Evolutionary conservation across 53 echinoderm and acorn worm species (phyloP).

Genomic region (Paracentrotus lividus): DNA sequence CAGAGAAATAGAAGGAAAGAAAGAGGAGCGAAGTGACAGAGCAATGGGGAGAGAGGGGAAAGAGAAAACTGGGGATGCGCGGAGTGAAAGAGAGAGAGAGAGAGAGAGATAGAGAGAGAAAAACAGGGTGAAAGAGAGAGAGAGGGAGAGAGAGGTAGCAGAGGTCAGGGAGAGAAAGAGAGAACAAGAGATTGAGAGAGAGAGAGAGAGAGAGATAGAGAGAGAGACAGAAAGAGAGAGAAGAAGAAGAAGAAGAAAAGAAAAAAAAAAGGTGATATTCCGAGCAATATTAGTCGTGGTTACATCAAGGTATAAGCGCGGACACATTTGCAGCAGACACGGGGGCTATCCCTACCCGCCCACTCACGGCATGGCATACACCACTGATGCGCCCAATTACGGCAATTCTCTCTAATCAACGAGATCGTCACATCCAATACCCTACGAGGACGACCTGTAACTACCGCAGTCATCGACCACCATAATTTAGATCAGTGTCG

Average conservation of each 20-base stretch:
- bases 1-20: too few relatives aligned
- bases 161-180: neutral
- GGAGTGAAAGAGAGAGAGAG: too few relatives aligned
- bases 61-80: too few relatives aligned
- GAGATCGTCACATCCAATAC: constrained; percentile 48
- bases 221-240: neutral
- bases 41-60: too few relatives aligned
- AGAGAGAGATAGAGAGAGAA: too few relatives aligned
- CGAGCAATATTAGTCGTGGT: neutral
- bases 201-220: neutral
- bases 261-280: neutral
- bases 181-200: neutral
- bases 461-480: neutral
- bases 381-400: constrained; percentile 55
- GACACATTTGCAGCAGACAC: constrained; percentile 16
- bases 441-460: neutral
- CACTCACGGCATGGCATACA: neutral
- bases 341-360: constrained; percentile 6
- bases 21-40: too few relatives aligned
- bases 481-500: neutral
- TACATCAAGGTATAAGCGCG: neutral
- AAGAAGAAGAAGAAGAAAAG: neutral
- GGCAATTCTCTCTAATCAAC: constrained; percentile 53
- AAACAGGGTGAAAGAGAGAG: neutral
- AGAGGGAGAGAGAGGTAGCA: neutral